phyloP scores from a whole-genome alignment of 2,113 vertebrate genomes.

The Hippolais icterina region DNA sequence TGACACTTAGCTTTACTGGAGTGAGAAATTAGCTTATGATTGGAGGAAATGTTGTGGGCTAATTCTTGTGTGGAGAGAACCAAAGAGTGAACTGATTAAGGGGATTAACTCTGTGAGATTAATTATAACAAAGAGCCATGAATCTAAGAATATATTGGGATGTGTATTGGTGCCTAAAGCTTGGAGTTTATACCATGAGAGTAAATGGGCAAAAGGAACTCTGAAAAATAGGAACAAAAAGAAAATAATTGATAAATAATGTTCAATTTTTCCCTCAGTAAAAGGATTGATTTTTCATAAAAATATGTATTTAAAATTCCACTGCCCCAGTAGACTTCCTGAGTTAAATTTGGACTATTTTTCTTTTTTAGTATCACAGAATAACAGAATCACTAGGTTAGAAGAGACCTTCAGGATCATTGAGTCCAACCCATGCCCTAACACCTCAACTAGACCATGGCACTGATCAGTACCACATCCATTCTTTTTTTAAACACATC shows the following conservation, averaged over 20 bases:
- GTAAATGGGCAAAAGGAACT: neutral
- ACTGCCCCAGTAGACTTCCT: neutral
- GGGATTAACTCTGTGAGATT: neutral
- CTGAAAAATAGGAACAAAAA: neutral
- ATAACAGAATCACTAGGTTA: neutral
- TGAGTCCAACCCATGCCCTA: neutral
- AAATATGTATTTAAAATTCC: neutral
- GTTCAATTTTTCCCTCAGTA: neutral
- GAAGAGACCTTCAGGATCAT: neutral
- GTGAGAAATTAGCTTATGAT: slow-evolving; percentile 3
- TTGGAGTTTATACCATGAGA: neutral
- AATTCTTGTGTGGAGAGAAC: neutral
- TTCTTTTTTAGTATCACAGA: neutral
- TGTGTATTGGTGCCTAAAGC: neutral
- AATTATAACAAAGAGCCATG: neutral
- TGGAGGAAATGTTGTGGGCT: neutral
- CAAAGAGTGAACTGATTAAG: neutral
- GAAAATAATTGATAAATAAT: neutral
- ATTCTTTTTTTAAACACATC: neutral
- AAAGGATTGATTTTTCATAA: neutral
- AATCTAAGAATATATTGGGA: neutral
- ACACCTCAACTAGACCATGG: neutral
- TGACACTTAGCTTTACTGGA: neutral
- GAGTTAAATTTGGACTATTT: neutral
- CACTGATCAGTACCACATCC: neutral